Percentiles rank a stretch among this genome's conserved stretches.
Conservation (phyloP, 2,888 invertebrate species). For the Dryocosmus kuriphilus region DNA sequence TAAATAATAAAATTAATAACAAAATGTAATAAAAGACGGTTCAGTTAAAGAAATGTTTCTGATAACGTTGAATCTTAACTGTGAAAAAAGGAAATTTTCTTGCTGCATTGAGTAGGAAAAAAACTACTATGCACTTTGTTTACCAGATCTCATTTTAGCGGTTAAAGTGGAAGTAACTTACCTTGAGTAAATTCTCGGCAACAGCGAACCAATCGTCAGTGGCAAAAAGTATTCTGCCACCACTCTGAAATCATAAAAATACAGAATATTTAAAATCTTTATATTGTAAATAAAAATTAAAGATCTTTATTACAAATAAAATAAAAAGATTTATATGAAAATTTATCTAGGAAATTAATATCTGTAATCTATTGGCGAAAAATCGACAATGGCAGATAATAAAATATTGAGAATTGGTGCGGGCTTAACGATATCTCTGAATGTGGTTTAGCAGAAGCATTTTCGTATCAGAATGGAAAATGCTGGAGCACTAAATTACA, state of each 20-base stretch:
- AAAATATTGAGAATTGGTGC: background rate
- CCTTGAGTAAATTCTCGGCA: constrained; percentile 81
- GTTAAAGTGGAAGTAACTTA: constrained; percentile 49
- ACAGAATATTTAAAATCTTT: background rate
- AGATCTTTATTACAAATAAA: too few relatives aligned
- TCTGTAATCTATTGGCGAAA: background rate
- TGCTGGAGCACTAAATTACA: constrained; percentile 2
- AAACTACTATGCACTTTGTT: background rate
- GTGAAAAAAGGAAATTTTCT: background rate
- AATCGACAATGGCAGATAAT: background rate
- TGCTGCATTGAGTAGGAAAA: background rate
- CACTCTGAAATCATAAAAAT: constrained; percentile 76
- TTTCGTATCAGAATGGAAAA: constrained; percentile 6
- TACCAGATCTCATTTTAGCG: background rate
- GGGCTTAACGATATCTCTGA: background rate
- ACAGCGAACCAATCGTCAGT: constrained; percentile 84
- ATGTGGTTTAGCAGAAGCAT: background rate
- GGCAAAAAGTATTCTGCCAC: constrained; percentile 81
- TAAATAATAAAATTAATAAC: too few relatives aligned
- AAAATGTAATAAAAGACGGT: too few relatives aligned
- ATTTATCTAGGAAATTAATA: background rate
- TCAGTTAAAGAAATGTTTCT: too few relatives aligned
- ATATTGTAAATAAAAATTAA: background rate
- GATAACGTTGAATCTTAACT: too few relatives aligned
- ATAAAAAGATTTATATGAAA: too few relatives aligned